Evolutionary conservation across 2,113 vertebrate species (phyloP).

Genomic region (Romanogobio albipinnatus): DNA sequence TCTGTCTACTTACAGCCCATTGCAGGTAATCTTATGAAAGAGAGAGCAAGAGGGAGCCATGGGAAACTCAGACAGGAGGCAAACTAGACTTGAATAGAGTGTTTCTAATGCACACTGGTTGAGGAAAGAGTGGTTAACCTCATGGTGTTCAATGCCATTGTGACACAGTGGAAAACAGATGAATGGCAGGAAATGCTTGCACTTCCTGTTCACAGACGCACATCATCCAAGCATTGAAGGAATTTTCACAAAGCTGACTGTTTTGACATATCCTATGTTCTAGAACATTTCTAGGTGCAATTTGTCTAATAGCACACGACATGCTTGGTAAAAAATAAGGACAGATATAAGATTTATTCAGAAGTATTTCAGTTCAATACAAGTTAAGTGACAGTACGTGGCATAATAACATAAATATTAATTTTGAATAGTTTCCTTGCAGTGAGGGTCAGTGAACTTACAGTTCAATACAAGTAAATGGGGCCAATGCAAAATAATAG

Average conservation of each 20-base stretch:
- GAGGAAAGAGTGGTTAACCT: slow-evolving; percentile 32
- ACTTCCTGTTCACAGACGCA: slow-evolving; percentile 36
- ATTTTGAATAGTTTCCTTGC: neutral
- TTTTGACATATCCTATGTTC: neutral
- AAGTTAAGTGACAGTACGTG: neutral
- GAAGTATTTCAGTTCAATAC: neutral
- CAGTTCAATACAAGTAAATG: neutral
- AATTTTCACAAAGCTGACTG: neutral
- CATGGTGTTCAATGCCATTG: slow-evolving; percentile 33
- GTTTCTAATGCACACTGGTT: slow-evolving; percentile 1
- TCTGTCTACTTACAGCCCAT: slow-evolving; percentile 7
- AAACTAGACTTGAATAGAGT: neutral
- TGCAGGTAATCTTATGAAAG: slow-evolving; percentile 30
- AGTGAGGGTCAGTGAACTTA: neutral
- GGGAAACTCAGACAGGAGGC: neutral
- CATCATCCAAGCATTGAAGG: slow-evolving; percentile 24
- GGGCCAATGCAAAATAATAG: neutral
- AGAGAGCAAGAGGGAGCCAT: neutral
- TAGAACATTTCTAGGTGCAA: neutral
- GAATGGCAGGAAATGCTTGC: slow-evolving; percentile 51
- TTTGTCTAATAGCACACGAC: neutral
- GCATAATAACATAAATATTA: neutral
- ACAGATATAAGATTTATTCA: neutral
- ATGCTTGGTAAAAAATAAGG: neutral
- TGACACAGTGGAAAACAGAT: slow-evolving; percentile 34